Conservation (phyloP, 1,140 invertebrate genomes). For the Zaprionus ghesquierei region DNA sequence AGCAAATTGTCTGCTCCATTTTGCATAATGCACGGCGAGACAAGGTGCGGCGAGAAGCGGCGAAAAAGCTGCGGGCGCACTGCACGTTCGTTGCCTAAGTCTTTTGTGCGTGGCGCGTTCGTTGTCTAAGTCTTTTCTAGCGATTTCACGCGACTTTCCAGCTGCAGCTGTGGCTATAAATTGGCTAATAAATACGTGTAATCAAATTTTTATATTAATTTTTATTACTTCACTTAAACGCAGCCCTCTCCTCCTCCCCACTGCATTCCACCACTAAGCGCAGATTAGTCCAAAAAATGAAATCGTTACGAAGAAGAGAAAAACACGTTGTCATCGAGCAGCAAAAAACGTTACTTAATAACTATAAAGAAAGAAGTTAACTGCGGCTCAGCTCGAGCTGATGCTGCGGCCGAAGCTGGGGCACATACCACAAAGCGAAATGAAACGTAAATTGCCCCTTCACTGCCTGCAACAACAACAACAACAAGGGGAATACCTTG, state of each 20-base stretch:
- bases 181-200: slow-evolving; percentile 8
- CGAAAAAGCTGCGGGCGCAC: slow-evolving; percentile 17
- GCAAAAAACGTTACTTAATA: slow-evolving; percentile 68
- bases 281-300: slow-evolving; percentile 13
- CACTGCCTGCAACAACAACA: slow-evolving; percentile 38
- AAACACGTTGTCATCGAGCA: slow-evolving; percentile 27
- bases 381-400: neutral
- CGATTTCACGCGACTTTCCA: slow-evolving; percentile 12
- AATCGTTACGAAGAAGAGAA: slow-evolving; percentile 4
- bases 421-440: slow-evolving; percentile 55
- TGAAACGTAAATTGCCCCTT: slow-evolving; percentile 75
- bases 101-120: slow-evolving; percentile 61
- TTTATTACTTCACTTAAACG: slow-evolving; percentile 12
- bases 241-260: neutral
- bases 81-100: slow-evolving; percentile 56
- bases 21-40: slow-evolving; percentile 69
- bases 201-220: slow-evolving; percentile 2
- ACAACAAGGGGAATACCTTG: slow-evolving; percentile 29
- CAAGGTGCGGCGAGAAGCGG: neutral
- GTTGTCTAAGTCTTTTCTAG: slow-evolving; percentile 60
- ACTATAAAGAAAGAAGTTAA: slow-evolving; percentile 46
- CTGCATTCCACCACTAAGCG: neutral
- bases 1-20: slow-evolving; percentile 70
- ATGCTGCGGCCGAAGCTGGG: slow-evolving; percentile 1
- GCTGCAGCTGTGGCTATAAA: neutral